phyloP scores from a whole-genome alignment of 2,113 vertebrate genomes.

The Microcebus jonahi region DNA sequence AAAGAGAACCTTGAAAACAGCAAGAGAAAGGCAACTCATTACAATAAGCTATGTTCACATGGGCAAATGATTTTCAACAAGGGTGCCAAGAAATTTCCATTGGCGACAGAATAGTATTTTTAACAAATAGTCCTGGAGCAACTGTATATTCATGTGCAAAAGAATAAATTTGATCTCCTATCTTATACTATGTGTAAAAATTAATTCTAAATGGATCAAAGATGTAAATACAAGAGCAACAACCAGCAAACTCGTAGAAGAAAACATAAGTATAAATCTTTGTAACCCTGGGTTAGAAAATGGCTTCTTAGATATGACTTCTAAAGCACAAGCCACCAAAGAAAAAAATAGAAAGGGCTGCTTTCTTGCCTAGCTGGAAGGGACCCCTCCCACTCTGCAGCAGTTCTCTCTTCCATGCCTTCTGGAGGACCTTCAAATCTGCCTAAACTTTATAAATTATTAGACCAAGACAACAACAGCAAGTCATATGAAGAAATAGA shows the following conservation, averaged over 20 bases:
- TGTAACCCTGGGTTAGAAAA: no score
- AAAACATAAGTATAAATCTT: no score
- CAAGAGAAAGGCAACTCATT: not conserved
- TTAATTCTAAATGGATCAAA: not conserved
- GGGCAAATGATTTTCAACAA: not conserved
- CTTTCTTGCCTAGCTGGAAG: not conserved
- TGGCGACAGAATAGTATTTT: not conserved
- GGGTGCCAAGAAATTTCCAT: not conserved
- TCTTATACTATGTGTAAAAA: not conserved
- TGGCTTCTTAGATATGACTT: no score
- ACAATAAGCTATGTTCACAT: not conserved
- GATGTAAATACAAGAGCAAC: not conserved
- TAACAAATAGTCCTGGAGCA: not conserved
- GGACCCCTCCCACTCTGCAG: not conserved
- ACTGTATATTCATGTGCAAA: not conserved
- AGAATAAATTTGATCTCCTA: not conserved
- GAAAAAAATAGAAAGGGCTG: not conserved
- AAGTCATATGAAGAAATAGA: not conserved
- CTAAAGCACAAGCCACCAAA: no score
- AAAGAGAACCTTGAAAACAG: not conserved
- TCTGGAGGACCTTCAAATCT: not conserved
- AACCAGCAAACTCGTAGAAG: not conserved
- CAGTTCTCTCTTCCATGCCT: not conserved
- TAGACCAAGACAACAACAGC: not conserved
- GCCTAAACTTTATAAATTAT: not conserved